Percentiles rank a stretch among this genome's conserved stretches.
Conservation (phyloP, 1,140 invertebrate genomes). For the Glossosoma conforme region DNA sequence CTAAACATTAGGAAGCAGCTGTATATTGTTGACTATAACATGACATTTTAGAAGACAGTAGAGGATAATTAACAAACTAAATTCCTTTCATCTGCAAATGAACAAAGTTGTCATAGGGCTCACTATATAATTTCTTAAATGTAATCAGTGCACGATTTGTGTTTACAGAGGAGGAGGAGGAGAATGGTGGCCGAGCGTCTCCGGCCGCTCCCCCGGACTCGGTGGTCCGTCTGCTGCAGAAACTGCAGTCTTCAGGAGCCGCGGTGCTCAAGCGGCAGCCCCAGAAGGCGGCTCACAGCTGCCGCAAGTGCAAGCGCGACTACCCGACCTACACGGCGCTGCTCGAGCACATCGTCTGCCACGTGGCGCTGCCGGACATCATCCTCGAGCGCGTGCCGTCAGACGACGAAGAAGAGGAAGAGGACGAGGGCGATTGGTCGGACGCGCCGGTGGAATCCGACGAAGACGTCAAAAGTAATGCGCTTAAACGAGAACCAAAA, state of each 20-base stretch:
- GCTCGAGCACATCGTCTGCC: conserved; percentile 11
- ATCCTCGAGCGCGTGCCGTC: conserved; percentile 12
- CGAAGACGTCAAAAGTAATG: not conserved
- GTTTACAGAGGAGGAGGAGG: no score
- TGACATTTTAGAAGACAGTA: no score
- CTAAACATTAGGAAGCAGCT: no score
- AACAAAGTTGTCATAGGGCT: no score
- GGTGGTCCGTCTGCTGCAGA: conserved; percentile 13
- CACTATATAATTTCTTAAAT: not conserved
- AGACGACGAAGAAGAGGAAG: conserved; percentile 26
- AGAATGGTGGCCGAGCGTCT: not conserved
- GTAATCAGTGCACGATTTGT: no score
- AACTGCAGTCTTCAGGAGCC: conserved; percentile 20
- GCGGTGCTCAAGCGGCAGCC: conserved; percentile 6
- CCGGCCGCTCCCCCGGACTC: not conserved
- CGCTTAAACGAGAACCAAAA: conserved; percentile 5
- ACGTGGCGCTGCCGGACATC: conserved; percentile 17
- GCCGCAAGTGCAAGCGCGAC: conserved; percentile 11
- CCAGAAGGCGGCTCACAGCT: not conserved
- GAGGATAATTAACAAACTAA: no score
- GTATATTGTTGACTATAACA: no score
- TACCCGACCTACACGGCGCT: conserved; percentile 8
- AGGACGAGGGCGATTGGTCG: conserved; percentile 13
- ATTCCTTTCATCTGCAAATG: no score
- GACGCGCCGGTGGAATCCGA: conserved; percentile 4